These are phyloP conservation scores for Cinclus mexicanus DNA, from an alignment of 2,113 vertebrate species.

Conservation along the genomic window DNA sequence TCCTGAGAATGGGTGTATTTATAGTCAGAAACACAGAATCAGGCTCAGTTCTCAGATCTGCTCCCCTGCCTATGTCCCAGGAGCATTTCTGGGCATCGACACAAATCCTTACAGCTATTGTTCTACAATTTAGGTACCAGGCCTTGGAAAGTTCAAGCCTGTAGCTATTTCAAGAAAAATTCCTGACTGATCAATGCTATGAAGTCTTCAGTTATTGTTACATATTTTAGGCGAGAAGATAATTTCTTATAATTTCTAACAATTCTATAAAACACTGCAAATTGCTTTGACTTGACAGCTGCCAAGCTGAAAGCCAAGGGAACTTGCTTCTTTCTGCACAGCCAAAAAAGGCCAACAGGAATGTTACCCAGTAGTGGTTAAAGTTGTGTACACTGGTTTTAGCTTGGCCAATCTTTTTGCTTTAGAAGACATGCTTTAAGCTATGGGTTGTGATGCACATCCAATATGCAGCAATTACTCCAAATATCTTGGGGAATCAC, in stretches of 20 bases:
- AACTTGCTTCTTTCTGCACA: neutral
- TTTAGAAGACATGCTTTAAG: neutral
- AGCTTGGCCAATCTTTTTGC: neutral
- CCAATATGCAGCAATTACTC: neutral
- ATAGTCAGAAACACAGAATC: neutral
- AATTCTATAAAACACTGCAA: neutral
- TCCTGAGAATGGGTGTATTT: neutral
- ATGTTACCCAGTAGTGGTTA: neutral
- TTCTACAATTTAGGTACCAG: neutral
- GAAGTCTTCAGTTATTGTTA: neutral
- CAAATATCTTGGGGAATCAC: neutral
- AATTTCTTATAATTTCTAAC: neutral
- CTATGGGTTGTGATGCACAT: neutral
- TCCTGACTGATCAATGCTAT: neutral
- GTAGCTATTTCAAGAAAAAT: neutral
- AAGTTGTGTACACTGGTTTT: neutral
- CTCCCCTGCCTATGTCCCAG: neutral
- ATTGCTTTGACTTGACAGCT: neutral
- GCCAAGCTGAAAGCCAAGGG: neutral
- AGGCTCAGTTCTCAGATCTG: neutral
- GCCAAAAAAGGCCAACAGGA: neutral
- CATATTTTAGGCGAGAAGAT: neutral
- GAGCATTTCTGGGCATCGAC: neutral
- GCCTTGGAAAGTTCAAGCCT: neutral
- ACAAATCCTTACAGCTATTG: neutral